A percentile compares a stretch with the other conserved stretches of the same genome.
phyloP scores from a whole-genome alignment of 1,140 invertebrate species.

The Euura saliciscinereae region DNA sequence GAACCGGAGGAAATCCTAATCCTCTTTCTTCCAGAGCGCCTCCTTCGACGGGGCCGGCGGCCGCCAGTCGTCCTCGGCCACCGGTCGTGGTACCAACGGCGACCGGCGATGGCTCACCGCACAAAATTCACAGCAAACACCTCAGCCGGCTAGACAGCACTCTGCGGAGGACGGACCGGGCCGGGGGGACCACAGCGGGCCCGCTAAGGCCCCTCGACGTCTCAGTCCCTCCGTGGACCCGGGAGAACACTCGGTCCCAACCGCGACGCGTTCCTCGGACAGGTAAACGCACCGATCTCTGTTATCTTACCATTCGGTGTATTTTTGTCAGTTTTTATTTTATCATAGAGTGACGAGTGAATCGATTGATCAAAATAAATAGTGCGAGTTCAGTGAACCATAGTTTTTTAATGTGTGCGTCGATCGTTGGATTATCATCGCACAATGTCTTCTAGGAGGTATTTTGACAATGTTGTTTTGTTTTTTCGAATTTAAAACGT shows the following conservation, averaged over 20 bases:
- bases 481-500: too few relatives aligned
- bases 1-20: too few relatives aligned
- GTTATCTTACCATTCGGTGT: too few relatives aligned
- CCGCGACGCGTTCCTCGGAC: conserved; percentile 22
- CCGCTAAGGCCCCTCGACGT: conserved; percentile 47
- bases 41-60: not conserved
- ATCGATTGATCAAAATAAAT: too few relatives aligned
- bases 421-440: not conserved
- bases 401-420: too few relatives aligned
- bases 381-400: too few relatives aligned
- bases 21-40: not conserved
- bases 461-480: not conserved
- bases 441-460: not conserved
- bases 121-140: conserved; percentile 39
- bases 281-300: conserved; percentile 19
- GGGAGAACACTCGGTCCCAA: conserved; percentile 41
- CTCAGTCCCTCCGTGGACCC: conserved; percentile 51
- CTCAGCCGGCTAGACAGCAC: conserved; percentile 47
- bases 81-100: not conserved
- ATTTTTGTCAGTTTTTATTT: too few relatives aligned
- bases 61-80: conserved; percentile 17
- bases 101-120: conserved; percentile 30
- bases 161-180: conserved; percentile 47
- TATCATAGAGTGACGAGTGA: too few relatives aligned
- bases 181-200: conserved; percentile 41